A percentile compares a stretch with the other conserved stretches of the same genome.
Conservation (phyloP, 2,113 vertebrate genomes). For the Maccullochella peelii region DNA sequence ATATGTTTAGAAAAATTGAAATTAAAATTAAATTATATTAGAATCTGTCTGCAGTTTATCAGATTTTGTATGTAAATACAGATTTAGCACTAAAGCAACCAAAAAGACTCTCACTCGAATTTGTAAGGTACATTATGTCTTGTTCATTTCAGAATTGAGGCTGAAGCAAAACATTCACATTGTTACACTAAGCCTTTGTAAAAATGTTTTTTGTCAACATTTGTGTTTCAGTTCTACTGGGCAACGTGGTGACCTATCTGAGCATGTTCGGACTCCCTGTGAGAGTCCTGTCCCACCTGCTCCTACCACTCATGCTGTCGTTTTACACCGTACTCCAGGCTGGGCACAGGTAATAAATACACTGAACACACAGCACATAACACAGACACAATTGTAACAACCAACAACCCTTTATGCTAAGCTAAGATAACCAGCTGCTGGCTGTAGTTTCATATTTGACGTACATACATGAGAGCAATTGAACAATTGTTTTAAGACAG, state of each 20-base stretch:
- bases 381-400: too few relatives aligned
- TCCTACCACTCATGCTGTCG: constrained; percentile 58
- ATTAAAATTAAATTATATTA: neutral
- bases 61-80: neutral
- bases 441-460: too few relatives aligned
- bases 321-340: constrained; percentile 42
- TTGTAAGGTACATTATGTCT: neutral
- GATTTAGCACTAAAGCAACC: neutral
- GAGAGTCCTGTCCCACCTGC: constrained; percentile 51
- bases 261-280: constrained; percentile 50
- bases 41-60: neutral
- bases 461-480: neutral
- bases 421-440: neutral
- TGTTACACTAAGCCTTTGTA: neutral
- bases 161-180: neutral
- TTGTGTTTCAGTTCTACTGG: constrained; percentile 65
- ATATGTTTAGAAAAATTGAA: neutral
- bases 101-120: neutral
- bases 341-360: constrained; percentile 59
- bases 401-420: neutral
- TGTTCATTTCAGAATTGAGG: neutral
- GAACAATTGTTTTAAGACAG: neutral
- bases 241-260: constrained; percentile 43
- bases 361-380: neutral
- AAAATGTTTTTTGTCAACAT: neutral